Percentiles rank a stretch among this genome's conserved stretches.
Evolutionary conservation across 2,113 vertebrate species (phyloP).

Genomic region (Protobothrops mucrosquamatus): DNA sequence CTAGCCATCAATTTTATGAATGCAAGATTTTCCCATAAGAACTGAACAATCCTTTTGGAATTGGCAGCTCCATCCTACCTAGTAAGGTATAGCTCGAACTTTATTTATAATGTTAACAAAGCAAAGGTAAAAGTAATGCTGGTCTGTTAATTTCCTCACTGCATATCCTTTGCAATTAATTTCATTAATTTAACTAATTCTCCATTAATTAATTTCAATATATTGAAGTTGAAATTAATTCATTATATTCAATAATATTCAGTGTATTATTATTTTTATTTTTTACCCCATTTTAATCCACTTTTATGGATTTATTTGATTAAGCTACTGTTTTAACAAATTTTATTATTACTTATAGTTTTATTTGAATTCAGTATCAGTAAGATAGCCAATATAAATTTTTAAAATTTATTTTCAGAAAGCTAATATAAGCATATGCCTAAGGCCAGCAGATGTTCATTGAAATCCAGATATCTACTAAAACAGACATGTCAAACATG

Average conservation of each 20-base stretch:
- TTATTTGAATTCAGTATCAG: not conserved
- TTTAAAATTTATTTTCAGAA: not conserved
- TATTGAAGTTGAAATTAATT: not conserved
- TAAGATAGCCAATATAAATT: not conserved
- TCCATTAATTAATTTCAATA: not conserved
- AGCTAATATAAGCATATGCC: not conserved
- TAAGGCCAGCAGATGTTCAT: not conserved
- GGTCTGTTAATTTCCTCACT: not conserved
- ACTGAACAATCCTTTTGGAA: not conserved
- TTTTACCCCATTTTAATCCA: not conserved
- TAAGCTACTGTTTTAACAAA: not conserved
- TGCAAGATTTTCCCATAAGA: not conserved
- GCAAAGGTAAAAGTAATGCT: not conserved
- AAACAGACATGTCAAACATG: not conserved
- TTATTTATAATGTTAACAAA: not conserved
- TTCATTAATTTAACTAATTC: not conserved
- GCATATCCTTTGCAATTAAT: not conserved
- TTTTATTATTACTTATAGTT: not conserved
- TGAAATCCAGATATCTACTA: not conserved
- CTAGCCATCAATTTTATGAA: not conserved
- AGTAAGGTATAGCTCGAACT: fast-evolving
- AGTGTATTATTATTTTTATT: not conserved
- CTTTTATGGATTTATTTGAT: not conserved
- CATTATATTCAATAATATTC: not conserved
- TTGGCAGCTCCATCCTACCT: not conserved